phyloP scores from a whole-genome alignment of 2,888 invertebrate genomes.

The Spodoptera exigua region DNA sequence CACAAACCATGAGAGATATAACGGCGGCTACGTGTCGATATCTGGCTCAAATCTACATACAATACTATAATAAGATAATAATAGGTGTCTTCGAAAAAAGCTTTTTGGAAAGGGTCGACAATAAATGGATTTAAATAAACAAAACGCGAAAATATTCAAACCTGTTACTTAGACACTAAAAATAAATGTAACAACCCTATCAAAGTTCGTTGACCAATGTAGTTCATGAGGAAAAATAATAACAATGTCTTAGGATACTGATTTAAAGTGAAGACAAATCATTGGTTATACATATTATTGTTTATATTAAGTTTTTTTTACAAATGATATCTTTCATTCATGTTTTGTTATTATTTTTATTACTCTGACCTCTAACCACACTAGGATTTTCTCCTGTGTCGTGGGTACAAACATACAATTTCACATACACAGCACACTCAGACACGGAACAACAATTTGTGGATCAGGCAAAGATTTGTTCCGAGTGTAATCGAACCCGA shows the following conservation, averaged over 20 bases:
- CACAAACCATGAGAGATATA: conserved; percentile 69
- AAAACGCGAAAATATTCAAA: conserved; percentile 23
- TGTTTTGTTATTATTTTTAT: too few species aligned
- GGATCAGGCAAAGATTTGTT: too few species aligned
- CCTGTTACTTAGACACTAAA: conserved; percentile 24
- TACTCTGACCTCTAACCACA: too few species aligned
- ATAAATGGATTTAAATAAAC: conserved; percentile 14
- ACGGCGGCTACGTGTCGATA: conserved; percentile 53
- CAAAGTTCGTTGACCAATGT: conserved; percentile 42
- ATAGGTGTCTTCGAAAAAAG: conserved; percentile 19
- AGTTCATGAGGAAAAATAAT: conserved; percentile 3
- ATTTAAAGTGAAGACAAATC: too few species aligned
- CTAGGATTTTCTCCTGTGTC: too few species aligned
- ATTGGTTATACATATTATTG: too few species aligned
- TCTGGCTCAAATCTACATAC: conserved; percentile 40
- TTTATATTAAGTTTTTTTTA: too few species aligned
- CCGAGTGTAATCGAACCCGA: too few species aligned
- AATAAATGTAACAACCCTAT: conserved; percentile 21
- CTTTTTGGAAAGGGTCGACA: conserved; percentile 26
- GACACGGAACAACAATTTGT: too few species aligned
- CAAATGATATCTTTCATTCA: too few species aligned
- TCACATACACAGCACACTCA: too few species aligned
- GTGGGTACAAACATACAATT: too few species aligned
- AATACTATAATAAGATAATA: conserved; percentile 26
- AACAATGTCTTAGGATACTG: neutral